Evolutionary conservation across 2,797 vertebrate genomes (phyloP).

Genomic region (Cichlasoma orientale): DNA sequence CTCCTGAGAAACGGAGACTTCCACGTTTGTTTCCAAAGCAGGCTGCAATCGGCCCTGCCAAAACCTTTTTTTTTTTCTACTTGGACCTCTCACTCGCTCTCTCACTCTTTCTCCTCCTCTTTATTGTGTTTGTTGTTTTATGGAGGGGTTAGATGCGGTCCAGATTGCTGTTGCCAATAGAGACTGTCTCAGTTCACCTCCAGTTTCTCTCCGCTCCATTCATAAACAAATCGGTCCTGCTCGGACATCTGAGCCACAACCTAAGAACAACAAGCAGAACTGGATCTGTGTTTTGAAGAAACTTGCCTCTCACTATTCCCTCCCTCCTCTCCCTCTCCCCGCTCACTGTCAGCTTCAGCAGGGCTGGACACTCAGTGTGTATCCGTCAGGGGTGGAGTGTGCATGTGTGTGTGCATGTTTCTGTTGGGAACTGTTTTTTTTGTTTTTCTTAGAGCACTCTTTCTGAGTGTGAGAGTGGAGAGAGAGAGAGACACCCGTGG

Average conservation of each 20-base stretch:
- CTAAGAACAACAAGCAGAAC: slow-evolving; percentile 68
- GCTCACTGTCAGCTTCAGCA: slow-evolving; percentile 41
- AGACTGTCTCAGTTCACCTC: slow-evolving; percentile 74
- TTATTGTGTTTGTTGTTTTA: slow-evolving; percentile 75
- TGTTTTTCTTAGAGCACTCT: slow-evolving; percentile 47
- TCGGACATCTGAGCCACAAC: slow-evolving; percentile 56
- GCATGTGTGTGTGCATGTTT: slow-evolving; percentile 33
- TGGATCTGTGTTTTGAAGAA: slow-evolving; percentile 50
- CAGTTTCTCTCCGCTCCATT: slow-evolving; percentile 61
- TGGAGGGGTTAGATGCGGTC: slow-evolving; percentile 67
- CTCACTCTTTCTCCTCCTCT: slow-evolving; percentile 59
- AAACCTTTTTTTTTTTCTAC: slow-evolving; percentile 35
- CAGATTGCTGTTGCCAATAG: slow-evolving; percentile 76
- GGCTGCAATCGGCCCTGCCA: slow-evolving; percentile 66
- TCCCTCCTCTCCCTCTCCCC: slow-evolving; percentile 38
- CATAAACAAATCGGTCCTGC: slow-evolving; percentile 73
- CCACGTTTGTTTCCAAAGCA: slow-evolving; percentile 73
- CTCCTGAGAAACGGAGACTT: slow-evolving; percentile 70
- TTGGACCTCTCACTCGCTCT: slow-evolving; percentile 54
- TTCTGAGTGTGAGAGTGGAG: slow-evolving; percentile 59
- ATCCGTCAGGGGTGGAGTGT: slow-evolving; percentile 59
- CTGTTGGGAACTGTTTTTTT: slow-evolving; percentile 54
- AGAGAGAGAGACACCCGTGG: slow-evolving; percentile 59
- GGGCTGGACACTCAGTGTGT: slow-evolving; percentile 62
- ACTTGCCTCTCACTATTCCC: slow-evolving; percentile 47